phyloP scores from a whole-genome alignment of 2,113 vertebrate genomes.

The Agapornis roseicollis region DNA sequence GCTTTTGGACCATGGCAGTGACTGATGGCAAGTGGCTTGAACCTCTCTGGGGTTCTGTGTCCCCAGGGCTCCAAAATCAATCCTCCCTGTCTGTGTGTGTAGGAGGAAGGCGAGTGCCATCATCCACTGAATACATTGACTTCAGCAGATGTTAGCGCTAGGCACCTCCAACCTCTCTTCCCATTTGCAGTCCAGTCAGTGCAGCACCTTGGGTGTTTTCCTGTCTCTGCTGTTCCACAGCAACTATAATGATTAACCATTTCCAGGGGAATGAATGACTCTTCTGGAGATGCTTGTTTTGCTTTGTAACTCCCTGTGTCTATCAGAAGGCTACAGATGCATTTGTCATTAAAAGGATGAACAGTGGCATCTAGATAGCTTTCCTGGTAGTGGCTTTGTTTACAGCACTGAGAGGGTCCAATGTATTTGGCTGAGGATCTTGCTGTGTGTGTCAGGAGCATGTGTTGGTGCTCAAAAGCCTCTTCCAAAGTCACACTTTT shows the following conservation, averaged over 20 bases:
- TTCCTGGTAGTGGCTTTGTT: background rate
- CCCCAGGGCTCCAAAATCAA: background rate
- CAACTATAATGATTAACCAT: background rate
- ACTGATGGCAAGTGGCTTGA: background rate
- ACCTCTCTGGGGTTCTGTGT: background rate
- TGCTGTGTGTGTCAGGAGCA: background rate
- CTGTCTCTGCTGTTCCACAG: background rate
- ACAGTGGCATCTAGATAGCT: background rate
- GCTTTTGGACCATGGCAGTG: background rate
- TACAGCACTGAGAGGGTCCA: background rate
- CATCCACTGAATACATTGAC: background rate
- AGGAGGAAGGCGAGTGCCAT: background rate
- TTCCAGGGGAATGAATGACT: background rate
- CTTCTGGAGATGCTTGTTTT: background rate
- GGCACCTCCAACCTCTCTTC: background rate
- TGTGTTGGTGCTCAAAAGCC: background rate
- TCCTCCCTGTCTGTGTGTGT: accelerated
- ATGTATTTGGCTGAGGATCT: background rate
- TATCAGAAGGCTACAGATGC: background rate
- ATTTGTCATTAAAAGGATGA: background rate
- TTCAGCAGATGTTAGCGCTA: background rate
- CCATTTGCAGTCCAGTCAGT: background rate
- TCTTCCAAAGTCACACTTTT: background rate
- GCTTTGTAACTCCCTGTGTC: background rate
- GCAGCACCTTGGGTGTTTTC: background rate